These are phyloP conservation scores for Pangasius macronema DNA, from an alignment of 2,797 vertebrate species.

Conservation along the genomic window DNA sequence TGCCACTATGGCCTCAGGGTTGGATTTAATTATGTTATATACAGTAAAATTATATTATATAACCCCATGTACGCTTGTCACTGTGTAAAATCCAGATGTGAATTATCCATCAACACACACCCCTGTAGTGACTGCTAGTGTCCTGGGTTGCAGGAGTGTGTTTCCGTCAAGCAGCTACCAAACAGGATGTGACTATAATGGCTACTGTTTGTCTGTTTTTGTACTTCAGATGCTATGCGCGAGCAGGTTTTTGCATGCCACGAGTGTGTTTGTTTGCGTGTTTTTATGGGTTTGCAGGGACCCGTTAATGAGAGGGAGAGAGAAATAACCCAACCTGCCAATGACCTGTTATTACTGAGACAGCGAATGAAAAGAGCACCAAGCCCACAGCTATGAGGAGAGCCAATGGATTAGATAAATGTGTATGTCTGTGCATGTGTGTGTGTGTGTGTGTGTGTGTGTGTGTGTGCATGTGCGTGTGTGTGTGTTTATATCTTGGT, in stretches of 20 bases:
- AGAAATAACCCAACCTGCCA: constrained; percentile 27
- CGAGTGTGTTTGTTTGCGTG: constrained; percentile 23
- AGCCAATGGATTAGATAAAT: background rate
- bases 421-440: background rate
- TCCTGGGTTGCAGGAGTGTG: background rate
- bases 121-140: background rate
- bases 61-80: background rate
- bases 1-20: background rate
- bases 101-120: constrained; percentile 1
- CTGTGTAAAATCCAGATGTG: constrained; percentile 7
- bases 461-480: background rate
- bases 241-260: constrained; percentile 14
- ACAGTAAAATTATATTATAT: background rate
- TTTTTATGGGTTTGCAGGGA: constrained; percentile 6
- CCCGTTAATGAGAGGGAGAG: constrained; percentile 33
- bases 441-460: background rate
- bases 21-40: background rate
- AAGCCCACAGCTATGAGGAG: background rate
- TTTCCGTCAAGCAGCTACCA: background rate
- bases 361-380: constrained; percentile 11
- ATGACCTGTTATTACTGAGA: constrained; percentile 32
- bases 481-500: no score
- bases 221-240: background rate
- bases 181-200: constrained; percentile 4
- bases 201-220: constrained; percentile 13